These are phyloP conservation scores for Sibirionetta formosa DNA, from an alignment of 2,797 vertebrate genomes.

Conservation along the genomic window DNA sequence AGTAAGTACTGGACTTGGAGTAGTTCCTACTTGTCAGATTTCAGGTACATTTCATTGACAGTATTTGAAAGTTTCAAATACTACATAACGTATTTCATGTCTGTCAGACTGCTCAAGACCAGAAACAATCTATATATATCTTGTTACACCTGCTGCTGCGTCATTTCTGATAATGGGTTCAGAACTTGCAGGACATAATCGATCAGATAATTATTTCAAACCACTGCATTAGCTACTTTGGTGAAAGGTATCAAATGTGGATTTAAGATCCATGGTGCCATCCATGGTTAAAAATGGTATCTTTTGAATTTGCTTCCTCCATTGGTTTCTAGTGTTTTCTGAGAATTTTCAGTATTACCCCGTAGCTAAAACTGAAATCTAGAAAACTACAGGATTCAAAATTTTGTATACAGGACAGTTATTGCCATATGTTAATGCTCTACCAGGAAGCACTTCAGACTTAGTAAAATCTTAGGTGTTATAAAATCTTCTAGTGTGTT, in stretches of 20 bases:
- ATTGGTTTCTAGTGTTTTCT: not conserved
- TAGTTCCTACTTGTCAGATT: not conserved
- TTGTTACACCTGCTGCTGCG: not conserved
- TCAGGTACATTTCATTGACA: not conserved
- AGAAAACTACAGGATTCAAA: not conserved
- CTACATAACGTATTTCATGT: not conserved
- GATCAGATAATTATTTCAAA: not conserved
- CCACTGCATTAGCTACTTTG: not conserved
- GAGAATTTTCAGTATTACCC: not conserved
- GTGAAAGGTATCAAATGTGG: not conserved
- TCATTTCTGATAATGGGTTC: not conserved
- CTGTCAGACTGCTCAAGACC: not conserved
- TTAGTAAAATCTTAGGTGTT: not conserved
- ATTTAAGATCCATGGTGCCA: not conserved
- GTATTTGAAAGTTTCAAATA: not conserved
- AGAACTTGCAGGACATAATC: not conserved
- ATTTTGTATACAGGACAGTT: not conserved
- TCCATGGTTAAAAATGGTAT: not conserved
- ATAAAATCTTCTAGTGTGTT: not conserved
- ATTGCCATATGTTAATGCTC: not conserved
- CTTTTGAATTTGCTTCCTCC: not conserved
- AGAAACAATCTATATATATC: not conserved
- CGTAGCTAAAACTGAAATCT: not conserved
- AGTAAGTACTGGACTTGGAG: not conserved
- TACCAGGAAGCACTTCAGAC: not conserved